A percentile compares a stretch with the other conserved stretches of the same genome.
phyloP scores from a whole-genome alignment of 1,140 invertebrate genomes.

The Lasioglossum albipes region DNA sequence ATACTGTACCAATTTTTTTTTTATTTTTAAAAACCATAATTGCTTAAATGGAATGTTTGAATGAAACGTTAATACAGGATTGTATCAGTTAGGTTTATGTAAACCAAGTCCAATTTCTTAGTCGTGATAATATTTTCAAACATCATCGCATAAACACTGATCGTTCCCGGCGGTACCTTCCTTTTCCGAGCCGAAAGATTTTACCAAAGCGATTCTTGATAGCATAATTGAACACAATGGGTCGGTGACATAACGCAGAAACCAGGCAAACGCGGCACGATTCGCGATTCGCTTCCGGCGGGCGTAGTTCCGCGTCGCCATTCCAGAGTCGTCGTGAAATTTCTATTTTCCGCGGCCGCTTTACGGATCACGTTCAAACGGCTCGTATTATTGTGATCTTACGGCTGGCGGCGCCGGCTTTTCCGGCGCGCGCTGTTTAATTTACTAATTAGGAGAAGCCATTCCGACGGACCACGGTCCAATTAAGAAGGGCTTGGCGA shows the following conservation, averaged over 20 bases:
- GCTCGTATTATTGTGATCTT: not conserved
- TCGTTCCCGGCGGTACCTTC: not conserved
- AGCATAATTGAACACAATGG: not conserved
- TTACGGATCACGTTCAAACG: conserved; percentile 13
- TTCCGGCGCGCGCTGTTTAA: conserved; percentile 9
- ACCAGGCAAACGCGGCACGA: not conserved
- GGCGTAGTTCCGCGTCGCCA: not conserved
- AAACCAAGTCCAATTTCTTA: too few species aligned
- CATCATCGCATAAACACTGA: too few species aligned
- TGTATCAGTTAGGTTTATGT: too few species aligned
- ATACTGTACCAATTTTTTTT: too few species aligned
- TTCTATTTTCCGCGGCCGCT: not conserved
- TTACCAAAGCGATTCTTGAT: not conserved
- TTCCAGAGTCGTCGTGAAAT: not conserved
- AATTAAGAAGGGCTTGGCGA: conserved; percentile 12
- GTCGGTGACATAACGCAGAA: not conserved
- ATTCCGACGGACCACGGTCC: conserved; percentile 4
- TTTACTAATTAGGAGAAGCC: conserved; percentile 31
- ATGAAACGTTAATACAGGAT: too few species aligned
- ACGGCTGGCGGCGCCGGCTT: not conserved
- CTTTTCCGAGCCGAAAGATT: not conserved
- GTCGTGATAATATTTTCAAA: too few species aligned
- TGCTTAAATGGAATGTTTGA: too few species aligned
- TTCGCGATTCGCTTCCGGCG: not conserved
- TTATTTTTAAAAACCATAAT: too few species aligned